Evolutionary conservation across 1,140 invertebrate species (phyloP).

Genomic region (Procambarus virginalis): DNA sequence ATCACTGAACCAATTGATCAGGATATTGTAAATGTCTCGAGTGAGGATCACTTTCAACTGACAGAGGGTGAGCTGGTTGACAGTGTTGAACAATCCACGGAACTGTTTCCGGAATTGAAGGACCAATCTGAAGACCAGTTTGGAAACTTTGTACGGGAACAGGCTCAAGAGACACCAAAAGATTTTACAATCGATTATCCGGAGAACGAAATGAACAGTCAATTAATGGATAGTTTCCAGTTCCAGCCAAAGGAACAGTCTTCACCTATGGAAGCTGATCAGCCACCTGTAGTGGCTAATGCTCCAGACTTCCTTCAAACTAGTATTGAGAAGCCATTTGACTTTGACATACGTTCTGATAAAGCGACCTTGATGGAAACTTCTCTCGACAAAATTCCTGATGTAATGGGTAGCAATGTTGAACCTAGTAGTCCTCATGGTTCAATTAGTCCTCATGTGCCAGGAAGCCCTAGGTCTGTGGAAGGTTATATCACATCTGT

Average conservation of each 20-base stretch:
- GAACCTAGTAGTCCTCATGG: conserved; percentile 31
- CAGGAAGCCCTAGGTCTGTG: conserved; percentile 67
- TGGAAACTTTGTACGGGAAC: no score
- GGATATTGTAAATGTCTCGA: background rate
- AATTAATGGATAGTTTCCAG: background rate
- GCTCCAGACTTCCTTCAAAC: conserved; percentile 34
- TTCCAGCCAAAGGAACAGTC: conserved; percentile 4
- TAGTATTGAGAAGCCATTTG: background rate
- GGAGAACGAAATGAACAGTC: background rate
- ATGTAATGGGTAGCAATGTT: background rate
- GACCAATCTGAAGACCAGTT: background rate
- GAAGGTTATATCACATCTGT: conserved; percentile 70
- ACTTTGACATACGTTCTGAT: conserved; percentile 4
- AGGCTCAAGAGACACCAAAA: background rate
- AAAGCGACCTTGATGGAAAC: conserved; percentile 27
- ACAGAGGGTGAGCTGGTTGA: background rate
- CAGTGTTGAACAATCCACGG: background rate
- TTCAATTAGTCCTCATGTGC: conserved; percentile 47
- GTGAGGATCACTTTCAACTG: background rate
- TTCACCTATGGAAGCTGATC: conserved; percentile 23
- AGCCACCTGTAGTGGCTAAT: conserved; percentile 26
- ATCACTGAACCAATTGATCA: background rate
- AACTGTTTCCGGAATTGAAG: background rate
- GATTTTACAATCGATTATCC: background rate
- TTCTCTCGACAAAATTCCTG: conserved; percentile 20